These are phyloP conservation scores for Phaetusa simplex DNA, from an alignment of 2,113 vertebrate genomes.

Conservation along the genomic window DNA sequence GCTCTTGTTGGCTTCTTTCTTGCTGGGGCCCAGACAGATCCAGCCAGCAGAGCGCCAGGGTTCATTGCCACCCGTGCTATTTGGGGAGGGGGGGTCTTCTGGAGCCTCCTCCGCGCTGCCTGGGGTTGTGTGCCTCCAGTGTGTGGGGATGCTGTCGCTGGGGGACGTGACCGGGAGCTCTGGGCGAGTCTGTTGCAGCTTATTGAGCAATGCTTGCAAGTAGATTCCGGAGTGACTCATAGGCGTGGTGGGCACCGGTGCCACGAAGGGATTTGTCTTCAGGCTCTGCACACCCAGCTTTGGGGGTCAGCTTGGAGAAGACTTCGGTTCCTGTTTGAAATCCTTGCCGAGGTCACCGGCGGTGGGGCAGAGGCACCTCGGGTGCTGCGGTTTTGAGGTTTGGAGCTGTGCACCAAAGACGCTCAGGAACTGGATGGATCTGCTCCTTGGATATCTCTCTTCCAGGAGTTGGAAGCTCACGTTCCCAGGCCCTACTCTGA, in stretches of 20 bases:
- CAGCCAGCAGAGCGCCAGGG: background rate
- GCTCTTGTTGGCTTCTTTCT: background rate
- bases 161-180: background rate
- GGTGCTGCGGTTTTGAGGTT: fast-evolving
- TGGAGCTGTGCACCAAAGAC: background rate
- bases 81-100: background rate
- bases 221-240: fast-evolving
- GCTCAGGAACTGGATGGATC: background rate
- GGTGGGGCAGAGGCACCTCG: background rate
- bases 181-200: background rate
- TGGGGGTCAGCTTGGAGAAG: background rate
- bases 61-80: background rate
- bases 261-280: background rate
- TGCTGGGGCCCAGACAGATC: background rate
- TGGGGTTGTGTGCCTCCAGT: background rate
- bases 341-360: fast-evolving
- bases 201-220: background rate
- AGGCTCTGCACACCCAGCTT: background rate
- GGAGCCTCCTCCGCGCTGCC: fast-evolving
- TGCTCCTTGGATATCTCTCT: background rate
- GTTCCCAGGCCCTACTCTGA: background rate
- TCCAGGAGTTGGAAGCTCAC: background rate
- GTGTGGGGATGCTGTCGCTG: background rate
- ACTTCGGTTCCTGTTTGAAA: background rate
- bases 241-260: background rate